Percentiles rank a stretch among this genome's conserved stretches.
These are phyloP conservation scores for Chiridota heheva DNA, from an alignment of 35 echinoderm and acorn worm genomes.

Conservation along the genomic window DNA sequence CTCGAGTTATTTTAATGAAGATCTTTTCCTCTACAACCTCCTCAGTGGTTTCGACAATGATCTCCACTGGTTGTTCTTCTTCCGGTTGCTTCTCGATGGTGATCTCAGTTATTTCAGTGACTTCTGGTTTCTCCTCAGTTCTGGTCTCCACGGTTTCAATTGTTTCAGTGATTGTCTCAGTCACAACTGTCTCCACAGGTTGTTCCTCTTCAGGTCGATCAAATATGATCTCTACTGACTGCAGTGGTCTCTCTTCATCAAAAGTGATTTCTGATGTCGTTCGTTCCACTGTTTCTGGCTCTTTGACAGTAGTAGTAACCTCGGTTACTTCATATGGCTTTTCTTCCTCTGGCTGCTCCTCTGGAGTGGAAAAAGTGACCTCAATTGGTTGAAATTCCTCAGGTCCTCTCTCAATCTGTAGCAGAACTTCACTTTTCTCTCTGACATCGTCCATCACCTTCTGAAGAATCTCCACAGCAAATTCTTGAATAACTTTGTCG, in stretches of 20 bases:
- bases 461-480: too few species aligned
- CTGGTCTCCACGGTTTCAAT: neutral
- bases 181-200: conserved; percentile 1
- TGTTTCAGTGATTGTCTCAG: neutral
- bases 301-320: neutral
- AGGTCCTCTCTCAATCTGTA: too few species aligned
- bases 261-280: conserved; percentile 9
- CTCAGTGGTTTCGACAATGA: conserved; percentile 32
- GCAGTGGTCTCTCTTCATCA: too few species aligned
- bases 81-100: conserved; percentile 3
- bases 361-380: neutral
- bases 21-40: conserved; percentile 15
- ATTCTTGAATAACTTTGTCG: too few species aligned
- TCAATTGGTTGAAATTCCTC: conserved; percentile 6
- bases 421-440: too few species aligned
- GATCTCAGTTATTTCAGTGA: conserved; percentile 10
- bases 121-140: neutral
- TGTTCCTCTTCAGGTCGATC: conserved; percentile 23
- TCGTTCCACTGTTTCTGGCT: neutral
- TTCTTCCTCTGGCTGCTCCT: neutral
- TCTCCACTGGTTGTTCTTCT: conserved; percentile 37
- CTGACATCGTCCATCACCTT: conserved; percentile 25
- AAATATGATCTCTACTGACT: neutral
- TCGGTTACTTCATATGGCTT: conserved; percentile 7
- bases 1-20: conserved; percentile 24